Base-by-base conservation (phyloP, 1,140 invertebrate genomes). In the Vanessa atalanta region DNA sequence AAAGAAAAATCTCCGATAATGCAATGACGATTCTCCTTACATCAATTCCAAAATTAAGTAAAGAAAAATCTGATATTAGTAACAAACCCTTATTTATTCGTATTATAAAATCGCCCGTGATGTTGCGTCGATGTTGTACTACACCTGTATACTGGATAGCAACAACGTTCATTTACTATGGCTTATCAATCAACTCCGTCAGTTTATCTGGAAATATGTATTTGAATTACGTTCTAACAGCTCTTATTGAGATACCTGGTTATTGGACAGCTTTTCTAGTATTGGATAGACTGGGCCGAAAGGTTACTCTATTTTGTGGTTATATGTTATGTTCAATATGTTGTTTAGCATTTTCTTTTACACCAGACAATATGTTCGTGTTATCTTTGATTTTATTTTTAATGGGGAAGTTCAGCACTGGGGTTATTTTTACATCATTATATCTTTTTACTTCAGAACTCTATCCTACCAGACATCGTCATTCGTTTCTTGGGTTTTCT, bases 141-240 rank as follows among this genome's bases (percentile, higher is more conserved):
- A 95, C 95, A 65, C 95, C 94, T 16, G 94, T 96, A 76, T 96
- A 94, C 88, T 97, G 95, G 96, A 94, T 96, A 13, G 95, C 95
- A 0, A 95, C 95, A 77, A 95, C 95, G 0, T 95, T 97, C 73
- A 94, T 97, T 13, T 98, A 97, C 84, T 98, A 97, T 80, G 97
- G 97, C 0, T 87, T 98, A 47, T 96, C 96, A 5, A 94, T 97
- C 14, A 97, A 97, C 82, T 95, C 97, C 0, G 96, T 96, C 12
- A 95, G 95, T 72, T 93, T 98, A 61, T 95, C 94, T 15, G 96
- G 96, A 1, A 95, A 91, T 78, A 88, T 94, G 77, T 96, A 96
- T 85, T 82, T 95, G 26, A 96, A 96, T 84, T 96, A 96, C 79
- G 94, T 96, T 43, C 89, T 95, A 20, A 94, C 95, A 14, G 93